Evolutionary conservation across 2,888 invertebrate species (phyloP), one percentile per base, ranked within the genome.

Genomic region (Sesia apiformis): DNA sequence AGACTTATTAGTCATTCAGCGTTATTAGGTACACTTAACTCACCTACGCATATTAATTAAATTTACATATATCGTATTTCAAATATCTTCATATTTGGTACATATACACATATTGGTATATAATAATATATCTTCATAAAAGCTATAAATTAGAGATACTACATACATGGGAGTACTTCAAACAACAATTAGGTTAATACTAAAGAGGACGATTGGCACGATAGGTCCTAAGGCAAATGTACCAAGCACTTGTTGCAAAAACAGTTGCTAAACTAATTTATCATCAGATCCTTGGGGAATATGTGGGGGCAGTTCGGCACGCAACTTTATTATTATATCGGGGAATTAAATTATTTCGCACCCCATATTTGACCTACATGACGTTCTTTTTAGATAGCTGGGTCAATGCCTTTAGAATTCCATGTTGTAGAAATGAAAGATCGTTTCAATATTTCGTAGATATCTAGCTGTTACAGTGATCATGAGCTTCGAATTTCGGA

Each of bases 121-220:
- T 23, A 23, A 23, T 23, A 1, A 23, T 23, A 23, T 23, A 23
- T 23, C 23, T 23, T 23, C 23, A 23, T 23, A 23, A 23, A 23
- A 23, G 23, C 23, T 23, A 23, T 23, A 23, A 23, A 23, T 23
- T 23, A 23, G 23, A 23, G 46, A 46, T 23, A 46, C 46, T 46
- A 23, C 46, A 46, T 57, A 40, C 55, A 53, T 52, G 43, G 52
- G 53, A 55, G 55, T 56, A 53, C 52, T 51, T 52, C 53, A 63
- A 69, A 50, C n/a, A 7, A 7, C 38, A 70, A 74, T 74, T 75
- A 65, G 74, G 70, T 69, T 71, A 74, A 74, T 63, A 66, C 63
- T 63, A 58, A 56, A 59, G 62, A 41, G 56, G 46, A 43, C 7
- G 7, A 52, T 52, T 52, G 40, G 52, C 40, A 52, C 52, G 52